Conservation (phyloP, 2,113 vertebrate genomes). For the Daphoenositta chrysoptera region DNA sequence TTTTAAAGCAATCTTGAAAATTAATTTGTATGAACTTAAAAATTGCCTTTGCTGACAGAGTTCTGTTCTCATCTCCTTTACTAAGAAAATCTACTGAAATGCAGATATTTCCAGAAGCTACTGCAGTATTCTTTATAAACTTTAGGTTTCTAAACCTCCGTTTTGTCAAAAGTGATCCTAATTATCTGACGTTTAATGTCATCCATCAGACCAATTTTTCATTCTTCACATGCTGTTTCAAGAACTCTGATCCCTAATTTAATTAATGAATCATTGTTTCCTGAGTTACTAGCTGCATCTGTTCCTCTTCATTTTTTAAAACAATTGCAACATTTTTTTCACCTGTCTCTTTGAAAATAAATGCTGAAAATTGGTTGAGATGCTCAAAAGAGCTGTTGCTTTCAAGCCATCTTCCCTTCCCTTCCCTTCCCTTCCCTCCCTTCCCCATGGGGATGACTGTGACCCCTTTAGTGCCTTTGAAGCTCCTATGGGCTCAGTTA, state of each 20-base stretch:
- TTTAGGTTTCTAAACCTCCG: not conserved
- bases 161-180: conserved; percentile 52
- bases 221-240: conserved; percentile 25
- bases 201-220: conserved; percentile 33
- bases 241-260: conserved; percentile 45
- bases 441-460: not conserved
- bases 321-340: not conserved
- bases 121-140: not conserved
- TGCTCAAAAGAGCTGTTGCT: not conserved
- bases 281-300: not conserved
- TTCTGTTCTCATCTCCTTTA: not conserved
- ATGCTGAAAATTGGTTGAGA: not conserved
- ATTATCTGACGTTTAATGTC: conserved; percentile 1
- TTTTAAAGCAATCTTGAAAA: not conserved
- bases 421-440: not conserved
- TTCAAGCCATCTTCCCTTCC: not conserved
- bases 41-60: not conserved
- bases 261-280: conserved; percentile 57
- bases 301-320: not conserved
- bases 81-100: not conserved
- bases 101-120: conserved; percentile 1
- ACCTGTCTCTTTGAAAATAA: not conserved
- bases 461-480: not conserved
- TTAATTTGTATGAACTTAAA: not conserved
- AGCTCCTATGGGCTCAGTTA: not conserved